Percentiles rank a stretch among this genome's conserved stretches.
phyloP scores from a whole-genome alignment of 23 tunicate species.

The Trididemnum nubilum region DNA sequence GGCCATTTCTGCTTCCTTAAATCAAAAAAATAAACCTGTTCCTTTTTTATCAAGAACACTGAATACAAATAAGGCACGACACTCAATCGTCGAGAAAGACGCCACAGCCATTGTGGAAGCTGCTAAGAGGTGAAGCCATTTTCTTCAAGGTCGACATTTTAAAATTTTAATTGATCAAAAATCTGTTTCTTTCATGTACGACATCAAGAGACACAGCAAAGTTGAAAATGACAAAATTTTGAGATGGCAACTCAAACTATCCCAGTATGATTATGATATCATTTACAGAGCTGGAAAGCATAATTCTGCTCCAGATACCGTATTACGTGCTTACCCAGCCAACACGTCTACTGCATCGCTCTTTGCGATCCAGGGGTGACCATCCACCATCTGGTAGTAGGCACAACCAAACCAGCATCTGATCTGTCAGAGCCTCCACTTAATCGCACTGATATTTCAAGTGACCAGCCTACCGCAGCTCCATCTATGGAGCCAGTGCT shows the following conservation, averaged over 20 bases:
- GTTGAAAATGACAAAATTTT: slow-evolving; percentile 27
- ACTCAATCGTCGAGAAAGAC: slow-evolving; percentile 19
- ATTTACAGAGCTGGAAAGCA: background rate
- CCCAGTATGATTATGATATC: background rate
- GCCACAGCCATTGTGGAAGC: slow-evolving; percentile 34
- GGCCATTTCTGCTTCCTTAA: slow-evolving; percentile 29
- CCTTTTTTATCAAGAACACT: slow-evolving; percentile 32
- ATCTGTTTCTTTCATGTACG: slow-evolving; percentile 36
- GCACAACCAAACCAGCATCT: too few relatives aligned
- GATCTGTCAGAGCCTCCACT: too few relatives aligned
- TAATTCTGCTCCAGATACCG: background rate
- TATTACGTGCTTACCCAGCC: too few relatives aligned
- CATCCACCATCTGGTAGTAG: too few relatives aligned
- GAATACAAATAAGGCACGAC: background rate
- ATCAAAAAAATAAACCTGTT: slow-evolving; percentile 21
- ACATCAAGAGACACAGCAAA: slow-evolving; percentile 12
- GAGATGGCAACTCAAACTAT: slow-evolving; percentile 20
- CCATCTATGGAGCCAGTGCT: too few relatives aligned
- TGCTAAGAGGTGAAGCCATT: slow-evolving; percentile 15
- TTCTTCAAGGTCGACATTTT: background rate
- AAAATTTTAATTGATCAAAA: slow-evolving; percentile 20
- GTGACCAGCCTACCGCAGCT: too few relatives aligned
- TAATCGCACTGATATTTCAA: too few relatives aligned
- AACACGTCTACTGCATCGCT: too few relatives aligned
- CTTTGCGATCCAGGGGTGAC: too few relatives aligned